A percentile compares a stretch with the other conserved stretches of the same genome.
phyloP scores from a whole-genome alignment of 2,113 vertebrate species.

The Indri indri region DNA sequence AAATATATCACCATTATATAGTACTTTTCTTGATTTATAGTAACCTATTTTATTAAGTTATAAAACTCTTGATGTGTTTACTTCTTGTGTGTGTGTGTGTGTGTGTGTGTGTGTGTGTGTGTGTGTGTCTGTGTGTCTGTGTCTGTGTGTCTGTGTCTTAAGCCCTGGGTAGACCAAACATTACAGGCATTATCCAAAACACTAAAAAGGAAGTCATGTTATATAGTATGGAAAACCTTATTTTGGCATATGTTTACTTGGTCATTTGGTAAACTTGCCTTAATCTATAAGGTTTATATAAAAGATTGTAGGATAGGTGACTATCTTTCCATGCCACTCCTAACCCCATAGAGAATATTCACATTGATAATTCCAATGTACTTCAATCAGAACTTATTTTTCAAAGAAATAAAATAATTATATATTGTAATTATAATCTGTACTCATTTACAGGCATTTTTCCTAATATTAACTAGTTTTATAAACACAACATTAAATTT shows the following conservation, averaged over 20 bases:
- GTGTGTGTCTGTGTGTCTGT: too few species aligned
- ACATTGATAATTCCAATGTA: neutral
- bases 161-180: neutral
- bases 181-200: neutral
- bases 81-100: neutral
- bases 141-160: too few species aligned
- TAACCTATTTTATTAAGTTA: neutral
- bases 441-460: neutral
- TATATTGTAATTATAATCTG: neutral
- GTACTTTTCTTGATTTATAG: neutral
- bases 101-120: neutral
- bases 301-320: neutral
- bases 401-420: neutral
- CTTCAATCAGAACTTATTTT: neutral
- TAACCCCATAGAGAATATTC: neutral
- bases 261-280: neutral
- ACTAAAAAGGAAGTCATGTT: neutral
- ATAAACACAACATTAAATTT: neutral
- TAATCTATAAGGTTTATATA: neutral
- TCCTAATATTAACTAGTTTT: neutral
- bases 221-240: neutral
- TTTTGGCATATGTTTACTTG: neutral
- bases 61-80: neutral
- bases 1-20: neutral
- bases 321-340: neutral